Conservation (phyloP, 2,797 vertebrate species). For the Tapirus indicus region DNA sequence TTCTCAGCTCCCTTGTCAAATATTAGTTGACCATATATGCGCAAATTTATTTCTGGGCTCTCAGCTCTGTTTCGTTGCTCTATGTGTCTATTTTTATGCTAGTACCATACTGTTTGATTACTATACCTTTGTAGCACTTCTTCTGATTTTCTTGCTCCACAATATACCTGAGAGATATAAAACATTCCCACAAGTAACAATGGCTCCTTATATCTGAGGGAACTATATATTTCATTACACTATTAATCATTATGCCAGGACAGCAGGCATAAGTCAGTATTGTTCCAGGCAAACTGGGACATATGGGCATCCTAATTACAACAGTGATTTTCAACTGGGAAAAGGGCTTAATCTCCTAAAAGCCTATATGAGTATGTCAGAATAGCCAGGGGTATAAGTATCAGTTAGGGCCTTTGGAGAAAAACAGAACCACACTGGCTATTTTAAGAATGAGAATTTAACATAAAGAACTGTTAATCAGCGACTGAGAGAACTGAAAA, state of each 20-base stretch:
- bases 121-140: neutral
- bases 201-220: neutral
- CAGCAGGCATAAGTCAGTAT: neutral
- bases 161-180: neutral
- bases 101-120: neutral
- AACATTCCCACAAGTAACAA: neutral
- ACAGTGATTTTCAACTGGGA: neutral
- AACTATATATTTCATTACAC: neutral
- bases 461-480: neutral
- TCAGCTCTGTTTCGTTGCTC: neutral
- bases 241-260: neutral
- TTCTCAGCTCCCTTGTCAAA: neutral
- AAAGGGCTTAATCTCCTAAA: neutral
- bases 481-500: neutral
- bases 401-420: neutral
- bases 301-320: neutral
- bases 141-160: neutral
- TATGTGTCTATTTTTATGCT: neutral
- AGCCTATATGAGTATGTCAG: neutral
- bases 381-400: neutral
- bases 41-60: neutral
- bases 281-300: neutral
- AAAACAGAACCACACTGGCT: neutral
- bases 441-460: neutral
- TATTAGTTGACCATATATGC: neutral